Evolutionary conservation across 2,113 vertebrate species (phyloP).

Genomic region (Trichechus manatus): DNA sequence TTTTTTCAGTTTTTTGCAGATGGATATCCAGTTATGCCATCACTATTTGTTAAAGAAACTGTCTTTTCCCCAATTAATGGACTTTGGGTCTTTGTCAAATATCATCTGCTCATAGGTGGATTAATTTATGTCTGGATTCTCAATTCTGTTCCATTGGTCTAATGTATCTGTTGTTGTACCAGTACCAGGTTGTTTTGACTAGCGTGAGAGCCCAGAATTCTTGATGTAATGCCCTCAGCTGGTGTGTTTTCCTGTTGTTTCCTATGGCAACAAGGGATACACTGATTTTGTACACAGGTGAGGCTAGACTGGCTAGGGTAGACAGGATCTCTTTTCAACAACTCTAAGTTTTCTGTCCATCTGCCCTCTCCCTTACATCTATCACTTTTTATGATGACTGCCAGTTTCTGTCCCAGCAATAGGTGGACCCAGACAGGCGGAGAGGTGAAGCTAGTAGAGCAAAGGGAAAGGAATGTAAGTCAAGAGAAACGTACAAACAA

Average conservation of each 20-base stretch:
- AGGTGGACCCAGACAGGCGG: neutral
- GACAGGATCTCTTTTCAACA: constrained; percentile 21
- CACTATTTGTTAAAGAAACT: too few species aligned
- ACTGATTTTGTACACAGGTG: neutral
- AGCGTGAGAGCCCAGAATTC: constrained; percentile 20
- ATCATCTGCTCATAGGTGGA: too few species aligned
- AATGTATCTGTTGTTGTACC: too few species aligned
- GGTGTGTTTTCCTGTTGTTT: constrained; percentile 4
- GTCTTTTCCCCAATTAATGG: too few species aligned
- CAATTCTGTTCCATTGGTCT: too few species aligned
- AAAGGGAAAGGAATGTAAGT: neutral
- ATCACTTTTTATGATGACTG: neutral
- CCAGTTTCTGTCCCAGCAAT: neutral
- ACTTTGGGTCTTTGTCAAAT: too few species aligned
- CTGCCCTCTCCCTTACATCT: neutral
- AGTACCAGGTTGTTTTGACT: too few species aligned
- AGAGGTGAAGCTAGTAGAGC: neutral
- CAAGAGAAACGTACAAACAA: constrained; percentile 25
- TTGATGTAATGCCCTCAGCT: neutral
- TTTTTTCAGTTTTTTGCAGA: too few species aligned
- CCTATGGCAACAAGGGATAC: neutral
- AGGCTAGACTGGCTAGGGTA: neutral
- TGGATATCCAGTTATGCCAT: too few species aligned
- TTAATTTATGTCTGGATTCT: too few species aligned
- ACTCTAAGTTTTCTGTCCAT: neutral